Base-by-base conservation (phyloP, 64 coral and sea anemone genomes). In the Montipora sp. region DNA sequence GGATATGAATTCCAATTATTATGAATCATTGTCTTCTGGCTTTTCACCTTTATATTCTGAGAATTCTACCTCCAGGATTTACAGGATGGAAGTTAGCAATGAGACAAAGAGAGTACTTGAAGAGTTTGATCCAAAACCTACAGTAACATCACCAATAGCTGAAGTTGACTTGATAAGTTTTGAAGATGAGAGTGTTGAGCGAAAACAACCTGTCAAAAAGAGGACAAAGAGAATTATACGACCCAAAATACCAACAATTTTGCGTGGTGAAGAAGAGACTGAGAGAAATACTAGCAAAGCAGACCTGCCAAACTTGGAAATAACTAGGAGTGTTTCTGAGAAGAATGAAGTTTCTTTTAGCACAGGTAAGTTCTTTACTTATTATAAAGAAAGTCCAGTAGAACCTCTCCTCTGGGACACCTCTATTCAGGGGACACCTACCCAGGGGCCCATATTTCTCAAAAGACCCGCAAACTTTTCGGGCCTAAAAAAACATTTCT, bases 161-260 rank as follows among this genome's bases (percentile, higher is more conserved):
- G 87, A 89, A 49, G 89, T 90, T 43, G 92, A 98, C 59, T 65
- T 88, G 80, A 85, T 84, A 60, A 81, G 51, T 50, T 87, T 94
- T 92, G 95, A 94, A 18, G 86, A 94, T 55, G 87, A 22, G 51
- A 89, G 77, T 36, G 50, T 72, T 19, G 91, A 88, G 3, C 24
- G 65, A n/a, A 88, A 61, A 82, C 65, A 63, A 70, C 59, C 84
- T 16, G 90, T 92, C 11, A 82, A 94, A 89, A 91, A 90, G 55
- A 94, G 93, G 57, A 81, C 75, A 78, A 92, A 91, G 69, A 77
- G 44, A 75, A 77, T 97, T 18, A 53, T 83, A 59, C 84, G 95
- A 77, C 92, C 95, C 51, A 93, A 92, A 82, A 98, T 98, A 51
- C 95, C 95, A 92, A 94, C 92, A 61, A 98, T 98, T 78, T 79